phyloP scores from a whole-genome alignment of 1,140 invertebrate genomes.

The Drosophila hydei region DNA sequence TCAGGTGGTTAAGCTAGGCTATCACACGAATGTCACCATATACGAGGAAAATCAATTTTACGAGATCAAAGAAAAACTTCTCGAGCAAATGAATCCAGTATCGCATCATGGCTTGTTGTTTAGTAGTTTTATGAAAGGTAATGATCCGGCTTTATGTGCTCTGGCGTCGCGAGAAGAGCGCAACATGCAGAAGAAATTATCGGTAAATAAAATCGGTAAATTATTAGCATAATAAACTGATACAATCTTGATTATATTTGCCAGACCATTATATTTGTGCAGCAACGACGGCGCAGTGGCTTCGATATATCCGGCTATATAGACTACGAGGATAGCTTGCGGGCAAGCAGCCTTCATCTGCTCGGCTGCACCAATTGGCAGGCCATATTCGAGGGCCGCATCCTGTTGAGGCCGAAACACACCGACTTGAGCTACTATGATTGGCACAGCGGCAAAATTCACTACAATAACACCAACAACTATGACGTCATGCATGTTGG shows the following conservation, averaged over 20 bases:
- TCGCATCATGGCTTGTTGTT: too few relatives aligned
- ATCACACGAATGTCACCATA: too few relatives aligned
- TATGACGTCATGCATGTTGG: background rate
- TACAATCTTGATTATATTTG: too few relatives aligned
- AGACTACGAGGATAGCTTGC: constrained; percentile 29
- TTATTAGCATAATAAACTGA: too few relatives aligned
- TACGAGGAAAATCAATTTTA: too few relatives aligned
- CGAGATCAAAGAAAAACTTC: too few relatives aligned
- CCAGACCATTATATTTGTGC: constrained; percentile 31
- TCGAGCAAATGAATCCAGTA: too few relatives aligned
- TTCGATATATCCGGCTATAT: constrained; percentile 36
- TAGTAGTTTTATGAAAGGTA: too few relatives aligned
- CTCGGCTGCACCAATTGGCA: constrained; percentile 25
- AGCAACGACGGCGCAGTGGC: constrained; percentile 4
- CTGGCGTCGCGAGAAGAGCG: too few relatives aligned
- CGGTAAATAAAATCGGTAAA: constrained; percentile 15
- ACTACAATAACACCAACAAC: background rate
- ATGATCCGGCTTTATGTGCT: too few relatives aligned
- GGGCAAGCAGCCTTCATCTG: background rate
- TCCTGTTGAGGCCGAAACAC: constrained; percentile 1
- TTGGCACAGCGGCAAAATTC: constrained; percentile 9
- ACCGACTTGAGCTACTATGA: constrained; percentile 26
- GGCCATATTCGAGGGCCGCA: constrained; percentile 13
- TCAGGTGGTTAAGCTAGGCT: too few relatives aligned
- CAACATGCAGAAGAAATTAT: constrained; percentile 9